Conservation (phyloP, 2,113 vertebrate species). For the Neomonachus schauinslandi region DNA sequence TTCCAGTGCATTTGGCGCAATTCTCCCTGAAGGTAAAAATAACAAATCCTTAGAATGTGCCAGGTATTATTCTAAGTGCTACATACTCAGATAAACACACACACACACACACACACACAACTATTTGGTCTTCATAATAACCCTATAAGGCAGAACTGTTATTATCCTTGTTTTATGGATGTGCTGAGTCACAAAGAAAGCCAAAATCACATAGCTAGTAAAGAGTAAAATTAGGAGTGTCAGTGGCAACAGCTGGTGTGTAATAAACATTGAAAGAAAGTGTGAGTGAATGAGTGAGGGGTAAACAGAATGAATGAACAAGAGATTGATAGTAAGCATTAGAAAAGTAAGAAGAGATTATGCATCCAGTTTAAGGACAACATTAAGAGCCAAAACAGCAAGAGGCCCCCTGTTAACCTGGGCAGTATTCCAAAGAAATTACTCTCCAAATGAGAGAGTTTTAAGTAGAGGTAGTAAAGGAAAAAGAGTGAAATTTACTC, state of each 20-base stretch:
- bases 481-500: constrained; percentile 58
- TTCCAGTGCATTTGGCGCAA: background rate
- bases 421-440: constrained; percentile 54
- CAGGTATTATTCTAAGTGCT: background rate
- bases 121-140: background rate
- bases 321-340: background rate
- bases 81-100: background rate
- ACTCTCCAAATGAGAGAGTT: constrained; percentile 27
- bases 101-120: background rate
- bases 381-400: background rate
- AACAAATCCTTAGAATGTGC: background rate
- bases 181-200: background rate
- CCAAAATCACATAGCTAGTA: background rate
- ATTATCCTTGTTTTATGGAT: background rate
- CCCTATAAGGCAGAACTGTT: background rate
- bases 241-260: background rate
- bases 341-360: background rate
- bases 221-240: background rate
- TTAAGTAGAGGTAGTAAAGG: constrained; percentile 38
- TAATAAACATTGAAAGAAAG: background rate
- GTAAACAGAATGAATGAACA: background rate
- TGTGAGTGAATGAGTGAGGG: background rate
- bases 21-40: constrained; percentile 36
- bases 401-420: background rate
- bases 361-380: background rate